These are phyloP conservation scores for Apistogramma diplotaenia DNA, from an alignment of 2,113 vertebrate genomes.

Conservation along the genomic window DNA sequence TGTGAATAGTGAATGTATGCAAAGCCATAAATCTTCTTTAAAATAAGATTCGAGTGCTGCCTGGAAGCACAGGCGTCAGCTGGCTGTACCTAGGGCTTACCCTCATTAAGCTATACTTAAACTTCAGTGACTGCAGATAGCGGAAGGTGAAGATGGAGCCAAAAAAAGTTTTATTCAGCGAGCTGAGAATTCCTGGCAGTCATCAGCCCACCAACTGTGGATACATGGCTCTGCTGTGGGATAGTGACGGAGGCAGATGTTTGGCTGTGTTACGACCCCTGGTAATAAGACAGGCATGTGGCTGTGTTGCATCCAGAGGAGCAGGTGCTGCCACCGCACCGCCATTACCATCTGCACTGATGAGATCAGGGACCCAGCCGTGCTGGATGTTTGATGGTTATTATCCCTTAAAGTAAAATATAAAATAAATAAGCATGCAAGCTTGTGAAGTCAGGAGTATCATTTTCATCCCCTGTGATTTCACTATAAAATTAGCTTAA, in stretches of 20 bases:
- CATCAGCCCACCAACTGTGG: slow-evolving; percentile 1
- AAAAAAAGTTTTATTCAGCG: not conserved
- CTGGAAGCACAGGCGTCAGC: not conserved
- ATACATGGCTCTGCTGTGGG: slow-evolving; percentile 43
- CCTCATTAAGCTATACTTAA: slow-evolving; percentile 6
- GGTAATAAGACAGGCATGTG: slow-evolving; percentile 62
- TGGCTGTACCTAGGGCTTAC: not conserved
- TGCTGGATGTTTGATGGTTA: slow-evolving; percentile 37
- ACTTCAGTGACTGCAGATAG: not conserved
- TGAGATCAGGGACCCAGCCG: slow-evolving; percentile 47
- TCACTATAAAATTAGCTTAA: slow-evolving; percentile 25
- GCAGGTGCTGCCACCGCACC: slow-evolving; percentile 59
- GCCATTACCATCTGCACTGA: slow-evolving; percentile 55
- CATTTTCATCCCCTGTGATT: slow-evolving; percentile 5
- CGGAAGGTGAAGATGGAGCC: not conserved
- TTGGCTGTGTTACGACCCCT: slow-evolving; percentile 49
- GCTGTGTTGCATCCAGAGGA: slow-evolving; percentile 49
- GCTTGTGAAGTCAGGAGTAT: slow-evolving; percentile 4
- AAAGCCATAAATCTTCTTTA: slow-evolving; percentile 26
- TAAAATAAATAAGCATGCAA: slow-evolving; percentile 40
- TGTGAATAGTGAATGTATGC: slow-evolving; percentile 10
- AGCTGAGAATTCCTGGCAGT: slow-evolving; percentile 28
- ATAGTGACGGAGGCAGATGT: slow-evolving; percentile 58
- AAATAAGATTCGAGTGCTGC: slow-evolving; percentile 18
- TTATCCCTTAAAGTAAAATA: slow-evolving; percentile 48